phyloP scores from a whole-genome alignment of 1,140 invertebrate genomes.

The Drosophila carrolli region DNA sequence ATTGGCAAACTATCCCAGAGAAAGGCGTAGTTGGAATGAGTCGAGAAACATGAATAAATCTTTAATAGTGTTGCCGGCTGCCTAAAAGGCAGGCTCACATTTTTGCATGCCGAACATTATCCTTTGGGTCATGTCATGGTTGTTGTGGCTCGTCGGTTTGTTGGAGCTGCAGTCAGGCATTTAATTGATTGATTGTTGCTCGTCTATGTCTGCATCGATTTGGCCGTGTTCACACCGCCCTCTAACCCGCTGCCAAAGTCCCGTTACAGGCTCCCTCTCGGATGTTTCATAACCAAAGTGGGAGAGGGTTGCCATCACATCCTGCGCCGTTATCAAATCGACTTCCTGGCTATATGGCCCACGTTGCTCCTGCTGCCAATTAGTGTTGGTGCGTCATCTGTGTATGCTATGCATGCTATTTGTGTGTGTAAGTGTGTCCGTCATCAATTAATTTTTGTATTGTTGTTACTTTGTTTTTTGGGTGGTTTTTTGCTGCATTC shows the following conservation, averaged over 20 bases:
- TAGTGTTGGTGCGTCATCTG: constrained; percentile 72
- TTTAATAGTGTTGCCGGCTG: constrained; percentile 48
- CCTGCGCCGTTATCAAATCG: constrained; percentile 69
- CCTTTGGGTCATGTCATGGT: constrained; percentile 18
- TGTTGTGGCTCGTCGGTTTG: constrained; percentile 17
- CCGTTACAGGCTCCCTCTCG: constrained; percentile 2
- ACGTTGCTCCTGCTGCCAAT: constrained; percentile 68
- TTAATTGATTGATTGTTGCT: constrained; percentile 81
- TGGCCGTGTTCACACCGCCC: constrained; percentile 22
- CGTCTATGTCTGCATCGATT: constrained; percentile 79
- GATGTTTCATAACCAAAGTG: constrained; percentile 63
- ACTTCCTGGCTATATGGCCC: constrained; percentile 47
- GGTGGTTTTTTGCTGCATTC: constrained; percentile 13
- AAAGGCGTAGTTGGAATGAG: constrained; percentile 3
- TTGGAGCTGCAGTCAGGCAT: constrained; percentile 62
- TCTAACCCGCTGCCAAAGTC: not conserved
- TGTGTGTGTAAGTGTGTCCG: constrained; percentile 27
- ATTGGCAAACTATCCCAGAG: constrained; percentile 21
- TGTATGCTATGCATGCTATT: constrained; percentile 1
- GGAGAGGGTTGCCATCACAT: constrained; percentile 4
- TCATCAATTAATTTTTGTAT: constrained; percentile 80
- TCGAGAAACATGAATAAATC: constrained; percentile 53
- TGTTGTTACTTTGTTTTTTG: constrained; percentile 59
- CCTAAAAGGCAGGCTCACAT: constrained; percentile 42
- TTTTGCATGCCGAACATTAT: constrained; percentile 47